Evolutionary conservation across 2,113 vertebrate genomes (phyloP).

Genomic region (Lagopus muta): DNA sequence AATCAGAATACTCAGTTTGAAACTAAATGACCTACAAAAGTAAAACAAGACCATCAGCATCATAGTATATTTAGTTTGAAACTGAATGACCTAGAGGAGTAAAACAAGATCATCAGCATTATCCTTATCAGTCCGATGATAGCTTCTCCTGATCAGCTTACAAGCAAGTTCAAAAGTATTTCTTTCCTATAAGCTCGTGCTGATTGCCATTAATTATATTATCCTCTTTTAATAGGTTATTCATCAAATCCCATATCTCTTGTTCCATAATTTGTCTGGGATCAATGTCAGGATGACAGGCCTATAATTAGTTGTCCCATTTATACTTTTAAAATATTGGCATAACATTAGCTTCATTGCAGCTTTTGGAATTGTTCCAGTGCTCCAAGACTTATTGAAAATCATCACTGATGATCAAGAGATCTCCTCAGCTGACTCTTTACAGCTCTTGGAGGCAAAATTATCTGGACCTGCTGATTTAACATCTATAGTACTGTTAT

Average conservation of each 20-base stretch:
- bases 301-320: slow-evolving; percentile 66
- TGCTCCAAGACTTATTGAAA: slow-evolving; percentile 48
- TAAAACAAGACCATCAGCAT: slow-evolving; percentile 1
- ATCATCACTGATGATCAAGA: slow-evolving; percentile 49
- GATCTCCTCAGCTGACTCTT: slow-evolving; percentile 39
- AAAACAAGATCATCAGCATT: slow-evolving; percentile 6
- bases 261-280: slow-evolving; percentile 57
- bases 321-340: slow-evolving; percentile 69
- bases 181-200: slow-evolving; percentile 15
- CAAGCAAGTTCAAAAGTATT: not conserved
- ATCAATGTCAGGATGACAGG: slow-evolving; percentile 69
- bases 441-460: slow-evolving; percentile 24
- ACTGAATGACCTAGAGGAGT: not conserved
- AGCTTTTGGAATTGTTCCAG: slow-evolving; percentile 50
- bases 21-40: slow-evolving; percentile 3
- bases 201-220: slow-evolving; percentile 67
- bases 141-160: not conserved
- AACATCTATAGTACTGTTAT: slow-evolving; percentile 1
- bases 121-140: not conserved
- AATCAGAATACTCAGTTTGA: not conserved
- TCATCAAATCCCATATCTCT: slow-evolving; percentile 56
- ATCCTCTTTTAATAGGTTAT: slow-evolving; percentile 61
- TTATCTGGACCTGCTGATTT: slow-evolving; percentile 20
- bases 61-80: not conserved
- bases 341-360: slow-evolving; percentile 51